Percentiles rank a stretch among this genome's conserved stretches.
Conservation (phyloP, 2,888 invertebrate genomes). For the Lepidocyrtinus sp. region DNA sequence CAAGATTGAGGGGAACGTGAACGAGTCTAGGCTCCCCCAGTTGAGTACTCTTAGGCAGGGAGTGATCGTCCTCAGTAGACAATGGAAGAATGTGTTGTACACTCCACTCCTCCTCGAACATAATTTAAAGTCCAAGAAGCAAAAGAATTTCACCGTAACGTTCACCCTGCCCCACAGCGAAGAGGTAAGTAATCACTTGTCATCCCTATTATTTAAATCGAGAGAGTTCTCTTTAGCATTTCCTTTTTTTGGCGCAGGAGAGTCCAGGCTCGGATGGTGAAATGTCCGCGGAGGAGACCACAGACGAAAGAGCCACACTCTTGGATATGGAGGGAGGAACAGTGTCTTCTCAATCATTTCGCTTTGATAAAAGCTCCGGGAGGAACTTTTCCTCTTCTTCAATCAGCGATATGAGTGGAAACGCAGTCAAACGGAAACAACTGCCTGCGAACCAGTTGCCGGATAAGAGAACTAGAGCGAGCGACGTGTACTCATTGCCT, state of each 20-base stretch:
- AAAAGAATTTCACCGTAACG: constrained; percentile 88
- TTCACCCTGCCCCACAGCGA: constrained; percentile 89
- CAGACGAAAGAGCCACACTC: constrained; percentile 82
- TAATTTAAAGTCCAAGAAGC: constrained; percentile 81
- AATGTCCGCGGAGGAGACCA: constrained; percentile 75
- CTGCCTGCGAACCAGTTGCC: constrained; percentile 12
- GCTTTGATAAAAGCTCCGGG: constrained; percentile 65
- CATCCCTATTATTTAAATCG: too few relatives aligned
- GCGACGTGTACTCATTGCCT: constrained; percentile 80
- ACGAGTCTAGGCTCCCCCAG: constrained; percentile 87
- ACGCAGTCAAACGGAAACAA: not conserved
- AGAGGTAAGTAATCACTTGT: constrained; percentile 78
- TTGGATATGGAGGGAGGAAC: constrained; percentile 75
- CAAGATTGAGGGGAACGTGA: constrained; percentile 86
- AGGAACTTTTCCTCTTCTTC: constrained; percentile 63
- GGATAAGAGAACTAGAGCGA: constrained; percentile 76
- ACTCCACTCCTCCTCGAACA: constrained; percentile 92
- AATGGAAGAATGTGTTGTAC: constrained; percentile 97
- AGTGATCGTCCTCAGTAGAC: constrained; percentile 94
- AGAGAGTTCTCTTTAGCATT: not conserved
- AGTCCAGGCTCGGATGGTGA: constrained; percentile 75
- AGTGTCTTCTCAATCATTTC: constrained; percentile 65
- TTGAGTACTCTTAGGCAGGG: constrained; percentile 93
- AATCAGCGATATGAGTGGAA: constrained; percentile 61
- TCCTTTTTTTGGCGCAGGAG: constrained; percentile 58